Percentiles rank a stretch among this genome's conserved stretches.
phyloP scores from a whole-genome alignment of 1,140 invertebrate genomes.

The Yoshiicerus persimilis region DNA sequence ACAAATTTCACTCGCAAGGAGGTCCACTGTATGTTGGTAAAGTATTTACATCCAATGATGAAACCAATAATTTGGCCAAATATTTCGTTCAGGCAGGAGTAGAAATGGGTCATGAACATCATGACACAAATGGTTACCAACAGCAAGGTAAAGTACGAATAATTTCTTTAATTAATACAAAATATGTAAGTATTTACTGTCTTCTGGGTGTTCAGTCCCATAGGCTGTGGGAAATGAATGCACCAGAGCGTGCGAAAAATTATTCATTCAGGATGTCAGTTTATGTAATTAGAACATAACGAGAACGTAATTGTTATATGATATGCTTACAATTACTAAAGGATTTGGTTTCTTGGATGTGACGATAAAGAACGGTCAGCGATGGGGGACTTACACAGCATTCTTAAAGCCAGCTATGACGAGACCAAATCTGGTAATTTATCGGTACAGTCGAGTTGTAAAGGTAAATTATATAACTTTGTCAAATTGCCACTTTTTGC shows the following conservation, averaged over 20 bases:
- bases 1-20: not conserved
- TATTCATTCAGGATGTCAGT: not conserved
- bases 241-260: not conserved
- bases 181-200: too few species aligned
- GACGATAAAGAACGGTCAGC: conserved; percentile 65
- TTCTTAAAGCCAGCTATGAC: conserved; percentile 68
- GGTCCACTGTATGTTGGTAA: not conserved
- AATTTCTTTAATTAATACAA: not conserved
- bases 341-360: conserved; percentile 67
- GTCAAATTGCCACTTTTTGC: not conserved
- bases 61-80: conserved; percentile 70
- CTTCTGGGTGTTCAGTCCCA: not conserved
- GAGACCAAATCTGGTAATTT: conserved; percentile 66
- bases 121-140: conserved; percentile 86
- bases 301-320: not conserved
- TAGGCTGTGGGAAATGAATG: not conserved
- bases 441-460: conserved; percentile 64
- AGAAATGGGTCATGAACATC: conserved; percentile 81
- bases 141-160: conserved; percentile 66
- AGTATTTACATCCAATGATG: not conserved
- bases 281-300: not conserved
- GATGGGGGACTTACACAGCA: conserved; percentile 71
- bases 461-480: not conserved
- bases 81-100: conserved; percentile 86
- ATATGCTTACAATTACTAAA: not conserved